These are phyloP conservation scores for Psittacula derbiana DNA, from an alignment of 2,797 vertebrate species.

Conservation along the genomic window DNA sequence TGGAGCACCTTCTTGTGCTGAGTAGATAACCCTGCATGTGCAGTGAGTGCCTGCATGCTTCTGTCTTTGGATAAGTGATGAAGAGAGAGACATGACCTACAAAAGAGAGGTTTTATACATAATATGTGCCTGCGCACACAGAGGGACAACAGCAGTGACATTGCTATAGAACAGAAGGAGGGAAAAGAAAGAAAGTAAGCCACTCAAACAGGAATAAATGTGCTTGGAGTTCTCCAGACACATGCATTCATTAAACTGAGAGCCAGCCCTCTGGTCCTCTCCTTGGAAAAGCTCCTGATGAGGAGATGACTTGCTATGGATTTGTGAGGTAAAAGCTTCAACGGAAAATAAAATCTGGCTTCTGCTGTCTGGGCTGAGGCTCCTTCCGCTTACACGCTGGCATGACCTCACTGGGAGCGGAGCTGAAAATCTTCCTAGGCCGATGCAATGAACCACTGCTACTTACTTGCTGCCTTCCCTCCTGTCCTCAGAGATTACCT, in stretches of 20 bases:
- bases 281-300: not conserved
- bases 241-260: not conserved
- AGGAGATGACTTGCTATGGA: not conserved
- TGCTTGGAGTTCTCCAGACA: not conserved
- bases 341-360: not conserved
- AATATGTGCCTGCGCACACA: fast-evolving
- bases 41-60: not conserved
- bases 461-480: not conserved
- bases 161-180: not conserved
- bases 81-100: not conserved
- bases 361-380: not conserved
- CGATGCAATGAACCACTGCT: not conserved
- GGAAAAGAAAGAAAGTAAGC: not conserved
- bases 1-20: not conserved
- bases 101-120: not conserved
- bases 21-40: not conserved
- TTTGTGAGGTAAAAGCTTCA: slow-evolving; percentile 36
- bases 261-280: not conserved
- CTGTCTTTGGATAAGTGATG: not conserved
- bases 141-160: not conserved
- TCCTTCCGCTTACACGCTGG: not conserved
- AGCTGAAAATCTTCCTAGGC: not conserved
- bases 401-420: not conserved
- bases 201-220: not conserved
- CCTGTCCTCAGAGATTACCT: not conserved